Evolutionary conservation across 2,797 vertebrate species (phyloP), one percentile per base, ranked within the genome.

Genomic region (Aplochiton taeniatus): DNA sequence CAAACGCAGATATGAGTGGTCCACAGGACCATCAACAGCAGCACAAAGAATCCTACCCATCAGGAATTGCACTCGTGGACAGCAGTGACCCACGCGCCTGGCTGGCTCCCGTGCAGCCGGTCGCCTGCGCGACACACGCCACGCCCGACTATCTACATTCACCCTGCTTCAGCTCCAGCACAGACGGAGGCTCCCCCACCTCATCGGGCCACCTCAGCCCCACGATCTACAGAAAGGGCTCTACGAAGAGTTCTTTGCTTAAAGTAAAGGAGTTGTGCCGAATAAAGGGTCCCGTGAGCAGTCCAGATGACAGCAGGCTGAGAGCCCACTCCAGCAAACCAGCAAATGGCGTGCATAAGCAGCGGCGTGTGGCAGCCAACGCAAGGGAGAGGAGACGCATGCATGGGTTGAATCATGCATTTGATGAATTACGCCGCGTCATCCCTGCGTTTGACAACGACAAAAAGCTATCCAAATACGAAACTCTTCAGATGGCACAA

Each of bases 401-500:
- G 97, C 96, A 98, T 83, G 97, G 97, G 54, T 88, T 98, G 19
- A 98, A 98, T 88, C 94, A 97, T 84, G 97, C 96, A 59, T 98
- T 98, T 65, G 97, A 98, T 87, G 95, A 95, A 85, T 93, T 98
- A 86, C 95, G 97, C 82, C 96, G 95, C 65, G 97, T 98, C 88
- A 98, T 98, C 87, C 97, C 96, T 41, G 95, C 95, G 41, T 92
- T 98, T 67, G 96, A 97, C 90, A 95, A 97, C 83, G 96, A 98
- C 91, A 98, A 98, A 87, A 98, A 98, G 82, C 94, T 98, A 56
- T 98, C 96, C 83, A 98, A 98, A 72, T 98, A 98, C 51, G 96
- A 98, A 82, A 98, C 97, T 16, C 82, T 98, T 58, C 96, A 98
- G 87, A 98, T 98, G 96, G 96, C 96, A 10, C 96, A 98, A 85